phyloP scores from a whole-genome alignment of 2,888 invertebrate species.

The Scaptomyza flava region DNA sequence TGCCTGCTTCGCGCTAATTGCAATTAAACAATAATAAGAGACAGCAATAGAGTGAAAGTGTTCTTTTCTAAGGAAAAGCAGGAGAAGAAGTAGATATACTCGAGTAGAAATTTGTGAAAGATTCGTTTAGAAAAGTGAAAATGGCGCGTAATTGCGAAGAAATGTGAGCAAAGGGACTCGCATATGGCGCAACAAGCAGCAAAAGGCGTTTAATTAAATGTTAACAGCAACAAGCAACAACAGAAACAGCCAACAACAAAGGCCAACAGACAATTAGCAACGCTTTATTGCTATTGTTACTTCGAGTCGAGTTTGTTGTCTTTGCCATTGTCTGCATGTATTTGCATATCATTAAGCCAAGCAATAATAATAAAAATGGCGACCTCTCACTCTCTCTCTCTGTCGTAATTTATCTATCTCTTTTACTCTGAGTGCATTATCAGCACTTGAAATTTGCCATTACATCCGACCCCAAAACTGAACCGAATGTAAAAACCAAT shows the following conservation, averaged over 20 bases:
- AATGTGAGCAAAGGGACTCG: conserved; percentile 19
- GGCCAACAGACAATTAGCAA: conserved; percentile 58
- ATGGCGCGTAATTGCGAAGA: conserved; percentile 49
- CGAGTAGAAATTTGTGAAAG: conserved; percentile 36
- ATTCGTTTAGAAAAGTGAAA: conserved; percentile 68
- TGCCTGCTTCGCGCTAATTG: conserved; percentile 71
- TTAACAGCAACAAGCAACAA: conserved; percentile 57
- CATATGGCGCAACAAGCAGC: conserved; percentile 56
- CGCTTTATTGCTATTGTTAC: conserved; percentile 43
- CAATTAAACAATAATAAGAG: conserved; percentile 75
- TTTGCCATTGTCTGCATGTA: conserved; percentile 58
- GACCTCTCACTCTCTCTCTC: conserved; percentile 1
- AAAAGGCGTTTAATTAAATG: conserved; percentile 79
- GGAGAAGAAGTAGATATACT: neutral
- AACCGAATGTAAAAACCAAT: neutral
- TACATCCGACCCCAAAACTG: conserved; percentile 3
- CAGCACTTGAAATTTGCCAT: conserved; percentile 45
- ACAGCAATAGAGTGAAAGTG: neutral
- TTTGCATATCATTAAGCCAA: conserved; percentile 74
- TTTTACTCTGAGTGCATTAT: conserved; percentile 56
- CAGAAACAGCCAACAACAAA: conserved; percentile 30
- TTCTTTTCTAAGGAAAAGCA: neutral
- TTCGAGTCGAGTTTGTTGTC: conserved; percentile 47
- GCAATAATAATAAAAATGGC: conserved; percentile 58
- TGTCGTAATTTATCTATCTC: conserved; percentile 4